A percentile compares a stretch with the other conserved stretches of the same genome.
Evolutionary conservation across 92 coral and sea anemone species (phyloP).

Genomic region (Zoanthus sociatus): DNA sequence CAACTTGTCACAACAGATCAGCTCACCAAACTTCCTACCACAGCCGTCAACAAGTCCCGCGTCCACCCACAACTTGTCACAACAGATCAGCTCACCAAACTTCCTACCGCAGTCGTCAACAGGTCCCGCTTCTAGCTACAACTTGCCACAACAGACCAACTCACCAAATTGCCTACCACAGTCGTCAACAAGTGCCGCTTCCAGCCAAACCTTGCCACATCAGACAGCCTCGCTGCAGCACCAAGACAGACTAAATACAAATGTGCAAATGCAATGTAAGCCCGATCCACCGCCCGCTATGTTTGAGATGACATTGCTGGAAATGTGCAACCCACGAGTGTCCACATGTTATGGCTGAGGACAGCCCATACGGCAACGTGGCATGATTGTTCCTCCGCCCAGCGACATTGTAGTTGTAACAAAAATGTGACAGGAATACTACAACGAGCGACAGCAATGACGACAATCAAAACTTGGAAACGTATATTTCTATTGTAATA

Average conservation of each 20-base stretch:
- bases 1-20: not conserved
- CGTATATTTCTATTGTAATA: slow-evolving; percentile 53
- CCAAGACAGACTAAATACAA: slow-evolving; percentile 38
- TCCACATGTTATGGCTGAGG: slow-evolving; percentile 48
- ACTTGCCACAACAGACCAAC: too few relatives aligned
- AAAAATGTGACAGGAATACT: slow-evolving; percentile 62
- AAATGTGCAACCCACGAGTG: slow-evolving; percentile 36
- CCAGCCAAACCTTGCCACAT: slow-evolving; percentile 37
- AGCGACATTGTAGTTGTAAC: slow-evolving; percentile 49
- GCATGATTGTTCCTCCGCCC: slow-evolving; percentile 39
- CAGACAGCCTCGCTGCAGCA: slow-evolving; percentile 21
- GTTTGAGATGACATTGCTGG: slow-evolving; percentile 31
- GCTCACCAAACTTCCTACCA: not conserved
- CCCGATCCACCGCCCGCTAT: slow-evolving; percentile 47
- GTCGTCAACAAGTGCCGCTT: not conserved
- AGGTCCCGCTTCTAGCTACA: not conserved
- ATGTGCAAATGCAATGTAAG: slow-evolving; percentile 10
- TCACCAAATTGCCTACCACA: too few relatives aligned
- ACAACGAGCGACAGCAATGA: slow-evolving; percentile 7
- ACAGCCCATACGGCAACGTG: slow-evolving; percentile 31
- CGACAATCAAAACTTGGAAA: slow-evolving; percentile 55
- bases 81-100: not conserved
- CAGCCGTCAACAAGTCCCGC: not conserved
- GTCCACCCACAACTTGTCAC: not conserved
- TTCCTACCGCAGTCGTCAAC: not conserved